phyloP scores from a whole-genome alignment of 2,797 vertebrate genomes.

The Coregonus ussuriensis region DNA sequence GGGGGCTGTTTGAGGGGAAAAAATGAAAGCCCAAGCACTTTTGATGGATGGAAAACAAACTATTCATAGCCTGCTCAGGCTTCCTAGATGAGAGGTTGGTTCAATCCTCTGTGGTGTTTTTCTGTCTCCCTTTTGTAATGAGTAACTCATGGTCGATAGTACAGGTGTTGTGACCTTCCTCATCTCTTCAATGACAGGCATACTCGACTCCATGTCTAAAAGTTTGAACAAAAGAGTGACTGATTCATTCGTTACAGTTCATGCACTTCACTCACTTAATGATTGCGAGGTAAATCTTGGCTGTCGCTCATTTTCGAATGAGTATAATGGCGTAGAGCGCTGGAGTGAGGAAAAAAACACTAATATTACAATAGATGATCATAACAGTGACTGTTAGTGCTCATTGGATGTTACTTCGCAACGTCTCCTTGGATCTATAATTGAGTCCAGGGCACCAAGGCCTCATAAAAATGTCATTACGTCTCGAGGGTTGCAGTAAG shows the following conservation, averaged over 20 bases:
- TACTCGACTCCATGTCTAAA: neutral
- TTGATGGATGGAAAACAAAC: constrained; percentile 4
- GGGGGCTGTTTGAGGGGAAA: neutral
- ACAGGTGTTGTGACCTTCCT: neutral
- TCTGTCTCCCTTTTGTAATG: neutral
- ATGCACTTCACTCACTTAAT: neutral
- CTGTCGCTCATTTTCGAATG: too few relatives aligned
- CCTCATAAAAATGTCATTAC: neutral
- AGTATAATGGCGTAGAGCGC: neutral
- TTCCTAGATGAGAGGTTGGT: neutral
- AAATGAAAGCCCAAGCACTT: neutral
- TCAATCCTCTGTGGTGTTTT: neutral
- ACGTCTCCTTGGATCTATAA: neutral
- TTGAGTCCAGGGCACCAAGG: constrained; percentile 4
- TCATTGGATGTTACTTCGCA: neutral
- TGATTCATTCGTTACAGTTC: neutral
- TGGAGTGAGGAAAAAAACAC: neutral
- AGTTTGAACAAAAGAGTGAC: neutral
- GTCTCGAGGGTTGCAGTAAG: constrained; percentile 5
- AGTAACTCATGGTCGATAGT: neutral
- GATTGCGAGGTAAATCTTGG: too few relatives aligned
- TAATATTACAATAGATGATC: constrained; percentile 1
- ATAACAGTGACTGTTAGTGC: neutral
- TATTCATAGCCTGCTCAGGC: neutral
- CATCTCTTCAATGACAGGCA: neutral